Base-by-base conservation (phyloP, 2,797 vertebrate species). In the Micropoecilia bifurca region DNA sequence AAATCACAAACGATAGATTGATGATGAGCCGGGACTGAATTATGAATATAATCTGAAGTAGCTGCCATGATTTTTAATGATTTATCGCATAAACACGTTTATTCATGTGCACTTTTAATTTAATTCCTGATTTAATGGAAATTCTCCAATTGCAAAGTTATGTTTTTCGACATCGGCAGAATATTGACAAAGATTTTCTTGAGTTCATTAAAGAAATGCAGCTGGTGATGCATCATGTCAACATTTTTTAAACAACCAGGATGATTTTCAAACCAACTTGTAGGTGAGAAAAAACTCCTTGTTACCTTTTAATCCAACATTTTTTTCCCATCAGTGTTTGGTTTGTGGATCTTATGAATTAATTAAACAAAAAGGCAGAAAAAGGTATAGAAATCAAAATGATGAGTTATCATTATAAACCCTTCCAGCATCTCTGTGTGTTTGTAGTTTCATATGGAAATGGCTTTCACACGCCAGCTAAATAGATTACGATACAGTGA, bases 401-500 rank as follows among this genome's bases (percentile, higher is more conserved):
- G 87, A 94, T 7, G 89, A 79, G 84, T 94, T 88, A 69, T 93
- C 90, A 93, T 95, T 91, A 87, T 89, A 86, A 93, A 92, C 83
- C 93, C 94, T 95, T 95, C 87, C 93, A 93, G 92, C 93, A 90
- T 91, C 87, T 95, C 95, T 93, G 90, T 95, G 93, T 96, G 93
- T 94, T 94, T 81, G 36, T 45, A 82, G 95, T 95, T 96, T 95
- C 93, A 94, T 95, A 94, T 93, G 92, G 92, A 96, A 97, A 97
- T 97, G 95, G 94, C 95, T 94, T 96, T 96, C 95, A 95, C 94
- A 92, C 94, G 93, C 94, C 93, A 95, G 96, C 93, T 96, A 97
- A 97, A 97, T 94, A 96, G 96, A 97, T 97, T 97, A 96, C 93
- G 95, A 97, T 96, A 96, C 95, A 95, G 92, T 88, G 89, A 93